Percentiles rank a stretch among this genome's conserved stretches.
Evolutionary conservation across 2,888 invertebrate genomes (phyloP).

Genomic region (Cacoxenus indagator): DNA sequence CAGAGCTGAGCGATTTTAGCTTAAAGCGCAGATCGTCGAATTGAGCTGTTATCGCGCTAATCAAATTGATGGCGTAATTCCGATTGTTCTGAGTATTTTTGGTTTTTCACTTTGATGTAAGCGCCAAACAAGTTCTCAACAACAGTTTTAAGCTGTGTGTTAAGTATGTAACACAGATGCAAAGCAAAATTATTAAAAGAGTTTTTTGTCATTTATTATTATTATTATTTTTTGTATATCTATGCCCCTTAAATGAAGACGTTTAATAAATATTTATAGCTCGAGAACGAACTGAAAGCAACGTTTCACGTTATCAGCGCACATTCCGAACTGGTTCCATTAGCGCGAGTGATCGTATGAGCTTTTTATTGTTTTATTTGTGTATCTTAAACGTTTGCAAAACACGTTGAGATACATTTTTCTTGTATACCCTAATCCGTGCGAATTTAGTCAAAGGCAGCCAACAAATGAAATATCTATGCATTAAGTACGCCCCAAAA

Average conservation of each 20-base stretch:
- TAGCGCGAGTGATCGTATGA: slow-evolving; percentile 46
- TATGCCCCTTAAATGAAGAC: too few relatives aligned
- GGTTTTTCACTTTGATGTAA: background rate
- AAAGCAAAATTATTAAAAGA: background rate
- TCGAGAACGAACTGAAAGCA: background rate
- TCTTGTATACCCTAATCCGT: background rate
- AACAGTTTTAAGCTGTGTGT: slow-evolving; percentile 44
- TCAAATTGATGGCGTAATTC: slow-evolving; percentile 2
- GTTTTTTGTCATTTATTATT: background rate
- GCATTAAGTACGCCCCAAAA: background rate
- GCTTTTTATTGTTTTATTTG: slow-evolving; percentile 40
- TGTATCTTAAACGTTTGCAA: background rate
- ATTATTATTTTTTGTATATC: too few relatives aligned
- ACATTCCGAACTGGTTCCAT: slow-evolving; percentile 58
- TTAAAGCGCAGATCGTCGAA: slow-evolving; percentile 6
- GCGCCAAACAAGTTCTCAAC: slow-evolving; percentile 51
- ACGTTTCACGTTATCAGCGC: background rate
- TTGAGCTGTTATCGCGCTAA: slow-evolving; percentile 17
- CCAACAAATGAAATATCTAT: background rate
- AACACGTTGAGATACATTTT: background rate
- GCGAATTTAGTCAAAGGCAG: background rate
- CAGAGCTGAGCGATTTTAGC: slow-evolving; percentile 18
- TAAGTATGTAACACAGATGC: slow-evolving; percentile 26
- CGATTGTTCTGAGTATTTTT: background rate
- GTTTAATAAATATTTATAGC: slow-evolving; percentile 17